phyloP scores from a whole-genome alignment of 2,113 vertebrate genomes.

The Thalassoma bifasciatum region DNA sequence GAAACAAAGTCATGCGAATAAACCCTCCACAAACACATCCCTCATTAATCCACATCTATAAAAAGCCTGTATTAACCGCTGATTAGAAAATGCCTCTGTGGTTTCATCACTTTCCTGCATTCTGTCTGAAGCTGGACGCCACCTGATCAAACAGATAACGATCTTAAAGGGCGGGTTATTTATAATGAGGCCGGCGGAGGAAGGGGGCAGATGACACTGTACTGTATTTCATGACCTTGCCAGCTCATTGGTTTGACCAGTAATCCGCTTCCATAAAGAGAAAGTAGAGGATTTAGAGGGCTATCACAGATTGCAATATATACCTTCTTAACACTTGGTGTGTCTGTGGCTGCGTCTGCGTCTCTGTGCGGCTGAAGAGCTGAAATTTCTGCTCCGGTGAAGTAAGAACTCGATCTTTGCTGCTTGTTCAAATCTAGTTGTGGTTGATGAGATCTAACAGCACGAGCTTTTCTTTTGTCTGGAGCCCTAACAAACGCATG shows the following conservation, averaged over 20 bases:
- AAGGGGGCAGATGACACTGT: conserved; percentile 68
- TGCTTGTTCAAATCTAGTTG: not conserved
- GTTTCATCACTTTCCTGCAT: conserved; percentile 30
- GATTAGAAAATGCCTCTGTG: conserved; percentile 1
- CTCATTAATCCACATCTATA: not conserved
- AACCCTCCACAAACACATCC: too few relatives aligned
- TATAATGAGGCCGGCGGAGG: conserved; percentile 78
- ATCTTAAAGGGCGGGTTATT: conserved; percentile 84
- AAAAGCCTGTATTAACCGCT: not conserved
- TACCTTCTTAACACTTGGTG: conserved; percentile 85
- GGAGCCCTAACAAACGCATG: not conserved
- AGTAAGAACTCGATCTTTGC: not conserved
- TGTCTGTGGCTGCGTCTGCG: conserved; percentile 70
- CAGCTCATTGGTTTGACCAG: conserved; percentile 93
- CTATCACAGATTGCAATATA: conserved; percentile 91
- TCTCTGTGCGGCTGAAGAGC: conserved; percentile 51
- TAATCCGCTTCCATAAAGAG: conserved; percentile 96
- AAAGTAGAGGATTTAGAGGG: conserved; percentile 85
- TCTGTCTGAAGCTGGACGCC: not conserved
- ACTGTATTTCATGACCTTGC: conserved; percentile 88
- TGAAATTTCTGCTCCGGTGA: not conserved
- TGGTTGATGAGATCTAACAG: not conserved
- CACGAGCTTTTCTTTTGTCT: not conserved
- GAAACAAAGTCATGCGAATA: too few relatives aligned
- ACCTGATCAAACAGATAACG: conserved; percentile 65